Base-by-base conservation (phyloP, 2,888 invertebrate genomes). In the Morpho deidamia region DNA sequence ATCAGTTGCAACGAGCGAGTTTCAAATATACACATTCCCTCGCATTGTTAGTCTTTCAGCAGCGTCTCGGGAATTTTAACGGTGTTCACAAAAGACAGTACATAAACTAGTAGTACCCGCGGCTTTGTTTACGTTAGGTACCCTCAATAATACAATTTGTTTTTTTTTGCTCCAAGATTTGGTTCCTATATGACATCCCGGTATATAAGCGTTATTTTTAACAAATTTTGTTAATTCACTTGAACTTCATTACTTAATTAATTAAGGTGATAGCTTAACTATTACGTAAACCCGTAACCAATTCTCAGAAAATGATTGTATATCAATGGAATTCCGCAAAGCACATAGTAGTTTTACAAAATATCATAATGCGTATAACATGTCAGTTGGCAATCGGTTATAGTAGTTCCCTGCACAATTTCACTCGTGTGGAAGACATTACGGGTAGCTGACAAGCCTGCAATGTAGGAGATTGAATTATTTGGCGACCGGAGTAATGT, bases 391-490 rank as follows among this genome's bases (percentile, higher is more conserved):
- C 23, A 5, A 23, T 23, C 23, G 2, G 23, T 23, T 23, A 23
- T 23, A 23, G 23, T 23, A 3, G 23, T 23, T 23, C 23, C 0
- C 23, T 23, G 23, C 23, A 23, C 23, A 5, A 23, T 11, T 47
- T n/a, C 14, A 14, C 35, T 49, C 14, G 14, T 43, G 47, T 12
- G 44, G 48, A 48, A 52, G 40, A 43, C 52, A 52, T 58, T 42
- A 44, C 34, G 44, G 33, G 45, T 42, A 23, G 48, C 43, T 53
- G 48, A 51, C 51, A 54, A 49, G 46, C 51, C 41, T 48, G 48
- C 35, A 8, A 47, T 56, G 51, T 49, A 44, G 38, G 42, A 44
- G 45, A 49, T 53, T 51, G 51, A 59, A 56, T 59, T 51, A 53
- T 53, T 51, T 56, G 40, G 8, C 44, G 11, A 23, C 37, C 23